A percentile compares a stretch with the other conserved stretches of the same genome.
phyloP scores from a whole-genome alignment of 2,888 invertebrate genomes.

The Chrysolina oricalcia region DNA sequence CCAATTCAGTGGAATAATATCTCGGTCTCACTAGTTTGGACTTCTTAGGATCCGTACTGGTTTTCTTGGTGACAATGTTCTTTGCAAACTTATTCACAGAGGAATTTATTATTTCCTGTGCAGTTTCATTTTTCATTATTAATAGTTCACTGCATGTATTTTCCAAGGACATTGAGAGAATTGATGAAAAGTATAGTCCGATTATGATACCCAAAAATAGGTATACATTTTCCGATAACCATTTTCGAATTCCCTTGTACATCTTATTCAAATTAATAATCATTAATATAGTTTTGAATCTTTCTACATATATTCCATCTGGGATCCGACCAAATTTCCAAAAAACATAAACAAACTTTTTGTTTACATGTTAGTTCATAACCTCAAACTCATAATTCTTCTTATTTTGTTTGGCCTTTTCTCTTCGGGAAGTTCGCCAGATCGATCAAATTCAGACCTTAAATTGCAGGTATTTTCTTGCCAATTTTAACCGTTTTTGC shows the following conservation, averaged over 20 bases:
- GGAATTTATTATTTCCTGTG: slow-evolving; percentile 57
- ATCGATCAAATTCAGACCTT: too few species aligned
- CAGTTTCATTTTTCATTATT: slow-evolving; percentile 51
- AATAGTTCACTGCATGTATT: slow-evolving; percentile 45
- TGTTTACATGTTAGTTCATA: too few species aligned
- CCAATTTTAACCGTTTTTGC: too few species aligned
- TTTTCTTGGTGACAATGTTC: slow-evolving; percentile 56
- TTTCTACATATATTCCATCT: background rate
- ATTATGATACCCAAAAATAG: slow-evolving; percentile 63
- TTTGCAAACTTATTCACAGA: slow-evolving; percentile 56
- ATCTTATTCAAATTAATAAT: slow-evolving; percentile 20
- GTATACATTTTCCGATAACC: slow-evolving; percentile 63
- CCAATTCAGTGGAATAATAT: slow-evolving; percentile 96
- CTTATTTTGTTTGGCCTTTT: too few species aligned
- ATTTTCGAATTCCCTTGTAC: slow-evolving; percentile 37
- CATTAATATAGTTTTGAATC: background rate
- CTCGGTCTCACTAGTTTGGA: slow-evolving; percentile 85
- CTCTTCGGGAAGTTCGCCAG: too few species aligned
- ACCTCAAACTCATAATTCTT: too few species aligned
- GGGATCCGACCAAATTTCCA: too few species aligned
- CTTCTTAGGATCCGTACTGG: slow-evolving; percentile 56
- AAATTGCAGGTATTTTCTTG: too few species aligned
- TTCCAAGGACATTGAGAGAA: slow-evolving; percentile 53
- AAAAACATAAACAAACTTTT: too few species aligned
- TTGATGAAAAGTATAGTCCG: slow-evolving; percentile 62